phyloP scores from a whole-genome alignment of 2,797 vertebrate genomes.

The Crocodylus rhombifer region DNA sequence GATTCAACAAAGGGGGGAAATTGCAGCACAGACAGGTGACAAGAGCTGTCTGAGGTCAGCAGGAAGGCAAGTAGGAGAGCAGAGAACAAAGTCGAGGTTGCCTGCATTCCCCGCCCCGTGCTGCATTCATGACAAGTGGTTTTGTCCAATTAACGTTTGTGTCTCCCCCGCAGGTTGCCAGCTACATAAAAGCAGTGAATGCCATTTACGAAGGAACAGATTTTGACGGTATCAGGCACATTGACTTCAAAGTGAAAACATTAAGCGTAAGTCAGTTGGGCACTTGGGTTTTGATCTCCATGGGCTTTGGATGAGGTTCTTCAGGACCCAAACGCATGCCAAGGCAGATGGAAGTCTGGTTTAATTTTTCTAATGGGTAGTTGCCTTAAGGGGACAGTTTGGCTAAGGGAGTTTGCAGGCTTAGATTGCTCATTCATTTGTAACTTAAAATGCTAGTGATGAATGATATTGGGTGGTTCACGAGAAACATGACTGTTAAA shows the following conservation, averaged over 20 bases:
- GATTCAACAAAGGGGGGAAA: not conserved
- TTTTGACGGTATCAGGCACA: slow-evolving; percentile 82
- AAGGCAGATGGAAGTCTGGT: not conserved
- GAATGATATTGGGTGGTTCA: too few species aligned
- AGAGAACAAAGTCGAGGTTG: not conserved
- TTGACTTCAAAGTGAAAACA: slow-evolving; percentile 88
- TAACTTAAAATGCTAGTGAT: not conserved
- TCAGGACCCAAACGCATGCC: not conserved
- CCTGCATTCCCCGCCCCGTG: not conserved
- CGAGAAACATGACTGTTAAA: not conserved
- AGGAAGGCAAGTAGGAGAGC: not conserved
- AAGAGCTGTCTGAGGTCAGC: not conserved
- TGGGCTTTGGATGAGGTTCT: too few species aligned
- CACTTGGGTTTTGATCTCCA: not conserved
- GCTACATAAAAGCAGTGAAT: slow-evolving; percentile 84
- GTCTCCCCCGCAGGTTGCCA: slow-evolving; percentile 77
- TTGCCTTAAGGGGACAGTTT: not conserved
- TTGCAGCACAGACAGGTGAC: not conserved
- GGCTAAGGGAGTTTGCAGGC: not conserved
- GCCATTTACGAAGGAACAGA: slow-evolving; percentile 83
- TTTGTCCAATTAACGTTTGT: not conserved
- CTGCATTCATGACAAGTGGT: not conserved
- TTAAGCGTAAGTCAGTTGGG: slow-evolving; percentile 78
- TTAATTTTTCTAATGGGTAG: not conserved
- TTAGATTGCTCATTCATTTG: not conserved